phyloP scores from a whole-genome alignment of 2,113 vertebrate species.

The Peromyscus polionotus region DNA sequence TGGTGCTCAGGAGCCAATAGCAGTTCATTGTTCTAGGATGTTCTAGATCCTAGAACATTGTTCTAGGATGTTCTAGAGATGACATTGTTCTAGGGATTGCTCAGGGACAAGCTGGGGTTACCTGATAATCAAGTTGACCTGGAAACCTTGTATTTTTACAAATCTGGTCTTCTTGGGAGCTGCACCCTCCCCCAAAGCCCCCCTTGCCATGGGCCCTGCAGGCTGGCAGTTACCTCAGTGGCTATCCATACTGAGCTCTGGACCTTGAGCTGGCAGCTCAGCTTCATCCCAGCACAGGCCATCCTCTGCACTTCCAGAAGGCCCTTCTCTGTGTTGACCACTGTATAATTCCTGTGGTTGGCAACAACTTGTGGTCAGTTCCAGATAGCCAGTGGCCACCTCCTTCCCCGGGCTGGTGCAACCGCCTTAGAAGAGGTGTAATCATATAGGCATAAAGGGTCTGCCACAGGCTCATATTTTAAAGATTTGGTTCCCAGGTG shows the following conservation, averaged over 20 bases:
- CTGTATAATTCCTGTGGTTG: constrained; percentile 93
- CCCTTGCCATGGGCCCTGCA: accelerated
- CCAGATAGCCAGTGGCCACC: accelerated
- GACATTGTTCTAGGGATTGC: background rate
- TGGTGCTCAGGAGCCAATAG: accelerated
- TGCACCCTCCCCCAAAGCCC: accelerated
- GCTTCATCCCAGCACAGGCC: constrained; percentile 92
- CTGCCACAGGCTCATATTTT: background rate
- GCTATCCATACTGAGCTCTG: constrained; percentile 95
- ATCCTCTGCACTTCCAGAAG: constrained; percentile 94
- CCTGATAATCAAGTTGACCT: too few relatives aligned
- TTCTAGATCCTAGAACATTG: background rate
- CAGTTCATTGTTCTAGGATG: background rate
- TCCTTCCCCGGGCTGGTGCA: background rate
- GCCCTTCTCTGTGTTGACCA: constrained; percentile 96
- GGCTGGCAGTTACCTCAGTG: constrained; percentile 90
- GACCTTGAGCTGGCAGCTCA: constrained; percentile 95
- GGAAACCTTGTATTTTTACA: background rate
- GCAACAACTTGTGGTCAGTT: background rate
- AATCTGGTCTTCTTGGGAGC: background rate
- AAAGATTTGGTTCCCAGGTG: background rate
- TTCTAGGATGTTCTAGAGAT: too few relatives aligned
- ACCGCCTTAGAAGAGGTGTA: background rate
- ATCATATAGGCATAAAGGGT: background rate
- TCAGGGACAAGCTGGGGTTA: background rate